Evolutionary conservation across 2,797 vertebrate genomes (phyloP).

Genomic region (Channallabes apus): DNA sequence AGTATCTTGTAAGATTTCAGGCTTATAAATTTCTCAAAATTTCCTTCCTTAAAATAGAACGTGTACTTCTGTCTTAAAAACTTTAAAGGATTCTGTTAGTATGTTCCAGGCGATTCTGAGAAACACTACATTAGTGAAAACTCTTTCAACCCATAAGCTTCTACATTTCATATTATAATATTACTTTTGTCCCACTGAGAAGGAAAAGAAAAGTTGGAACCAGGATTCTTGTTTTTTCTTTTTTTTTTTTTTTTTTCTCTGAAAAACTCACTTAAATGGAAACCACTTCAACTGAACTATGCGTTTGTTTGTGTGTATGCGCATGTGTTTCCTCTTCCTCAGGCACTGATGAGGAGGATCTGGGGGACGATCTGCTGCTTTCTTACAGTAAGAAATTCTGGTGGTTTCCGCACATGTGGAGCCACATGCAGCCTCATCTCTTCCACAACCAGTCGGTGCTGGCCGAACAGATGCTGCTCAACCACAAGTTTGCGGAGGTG

Average conservation of each 20-base stretch:
- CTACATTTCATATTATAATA: neutral
- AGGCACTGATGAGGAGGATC: slow-evolving; percentile 96
- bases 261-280: neutral
- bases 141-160: neutral
- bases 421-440: slow-evolving; percentile 97
- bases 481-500: slow-evolving; percentile 97
- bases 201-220: neutral
- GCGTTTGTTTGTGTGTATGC: neutral
- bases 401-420: slow-evolving; percentile 99
- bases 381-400: slow-evolving; percentile 95
- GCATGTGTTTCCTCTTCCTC: slow-evolving; percentile 17
- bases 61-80: neutral
- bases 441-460: slow-evolving; percentile 98
- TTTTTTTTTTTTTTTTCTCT: no score
- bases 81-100: neutral
- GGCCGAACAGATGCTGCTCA: slow-evolving; percentile 97
- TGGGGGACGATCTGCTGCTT: slow-evolving; percentile 93
- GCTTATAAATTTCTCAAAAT: neutral
- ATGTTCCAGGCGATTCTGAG: neutral
- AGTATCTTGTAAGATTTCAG: neutral
- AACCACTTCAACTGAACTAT: neutral
- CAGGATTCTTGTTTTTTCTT: no score
- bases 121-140: neutral
- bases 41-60: neutral
- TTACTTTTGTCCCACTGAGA: neutral